Evolutionary conservation across 2,888 invertebrate genomes (phyloP).

Genomic region (Dione vanillae): DNA sequence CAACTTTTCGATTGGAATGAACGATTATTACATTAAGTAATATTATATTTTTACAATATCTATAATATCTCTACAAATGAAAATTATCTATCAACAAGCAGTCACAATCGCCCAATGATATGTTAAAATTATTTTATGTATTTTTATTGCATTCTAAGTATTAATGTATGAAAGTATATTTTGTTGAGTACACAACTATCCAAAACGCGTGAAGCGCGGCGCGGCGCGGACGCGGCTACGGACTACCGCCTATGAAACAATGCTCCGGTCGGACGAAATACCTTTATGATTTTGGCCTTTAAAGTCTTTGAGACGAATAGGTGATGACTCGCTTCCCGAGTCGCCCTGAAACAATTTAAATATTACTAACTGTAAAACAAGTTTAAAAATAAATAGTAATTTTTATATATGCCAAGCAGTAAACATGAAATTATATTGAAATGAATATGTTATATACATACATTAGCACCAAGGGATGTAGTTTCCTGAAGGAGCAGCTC

Average conservation of each 20-base stretch:
- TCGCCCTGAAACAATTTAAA: conserved; percentile 78
- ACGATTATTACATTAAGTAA: conserved; percentile 80
- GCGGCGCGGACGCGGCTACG: conserved; percentile 38
- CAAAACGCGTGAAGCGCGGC: conserved; percentile 41
- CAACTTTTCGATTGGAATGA: conserved; percentile 84
- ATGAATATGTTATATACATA: no score
- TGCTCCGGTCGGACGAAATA: conserved; percentile 67
- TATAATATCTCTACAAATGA: conserved; percentile 75
- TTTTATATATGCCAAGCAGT: no score
- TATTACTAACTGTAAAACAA: no score
- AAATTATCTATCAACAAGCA: conserved; percentile 80
- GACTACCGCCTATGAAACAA: conserved; percentile 65
- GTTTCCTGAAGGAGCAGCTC: conserved; percentile 80
- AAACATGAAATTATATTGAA: no score
- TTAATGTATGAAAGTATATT: conserved; percentile 49
- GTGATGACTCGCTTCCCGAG: conserved; percentile 87
- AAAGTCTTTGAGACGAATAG: conserved; percentile 81
- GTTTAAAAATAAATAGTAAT: no score
- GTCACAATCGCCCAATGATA: conserved; percentile 85
- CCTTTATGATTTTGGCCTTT: conserved; percentile 77
- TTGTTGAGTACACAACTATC: conserved; percentile 44
- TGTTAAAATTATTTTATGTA: conserved; percentile 79
- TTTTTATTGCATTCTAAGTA: conserved; percentile 79
- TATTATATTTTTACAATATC: conserved; percentile 76
- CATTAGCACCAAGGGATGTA: conserved; percentile 79